phyloP scores from a whole-genome alignment of 2,888 invertebrate genomes.

The Psylliodes chrysocephalus region DNA sequence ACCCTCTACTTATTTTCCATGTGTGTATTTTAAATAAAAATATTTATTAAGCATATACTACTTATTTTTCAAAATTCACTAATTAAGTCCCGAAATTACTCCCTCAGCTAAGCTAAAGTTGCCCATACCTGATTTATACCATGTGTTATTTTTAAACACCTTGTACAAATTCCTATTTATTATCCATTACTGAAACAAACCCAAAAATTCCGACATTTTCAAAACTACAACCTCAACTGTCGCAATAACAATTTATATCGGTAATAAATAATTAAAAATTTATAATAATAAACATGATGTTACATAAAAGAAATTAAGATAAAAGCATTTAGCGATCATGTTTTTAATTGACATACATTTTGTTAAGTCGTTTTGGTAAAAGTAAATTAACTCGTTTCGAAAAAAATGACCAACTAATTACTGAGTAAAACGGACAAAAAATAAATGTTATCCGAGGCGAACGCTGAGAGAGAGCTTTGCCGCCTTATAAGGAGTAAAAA shows the following conservation, averaged over 20 bases:
- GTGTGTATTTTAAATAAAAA: too few species aligned
- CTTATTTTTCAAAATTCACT: too few species aligned
- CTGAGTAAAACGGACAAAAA: constrained; percentile 2
- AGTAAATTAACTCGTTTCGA: constrained; percentile 17
- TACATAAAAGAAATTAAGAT: neutral
- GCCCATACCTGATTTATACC: too few species aligned
- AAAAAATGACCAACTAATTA: constrained; percentile 16
- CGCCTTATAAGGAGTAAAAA: constrained; percentile 14
- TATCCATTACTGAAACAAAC: too few species aligned
- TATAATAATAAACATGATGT: constrained; percentile 10
- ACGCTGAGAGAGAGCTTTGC: constrained; percentile 13
- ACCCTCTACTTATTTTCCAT: too few species aligned
- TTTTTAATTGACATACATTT: constrained; percentile 22
- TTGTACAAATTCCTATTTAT: too few species aligned
- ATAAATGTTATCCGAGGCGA: constrained; percentile 5
- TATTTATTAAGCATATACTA: too few species aligned
- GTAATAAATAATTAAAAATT: constrained; percentile 13
- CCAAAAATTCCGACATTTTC: neutral
- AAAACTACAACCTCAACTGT: neutral
- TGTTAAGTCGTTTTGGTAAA: constrained; percentile 19
- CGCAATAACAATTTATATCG: too few species aligned
- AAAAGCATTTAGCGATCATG: neutral
- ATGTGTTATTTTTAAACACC: too few species aligned
- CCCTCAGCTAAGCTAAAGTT: too few species aligned
- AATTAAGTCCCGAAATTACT: too few species aligned